Evolutionary conservation across 2,113 vertebrate genomes (phyloP).

Genomic region (Tachuris rubrigastra): DNA sequence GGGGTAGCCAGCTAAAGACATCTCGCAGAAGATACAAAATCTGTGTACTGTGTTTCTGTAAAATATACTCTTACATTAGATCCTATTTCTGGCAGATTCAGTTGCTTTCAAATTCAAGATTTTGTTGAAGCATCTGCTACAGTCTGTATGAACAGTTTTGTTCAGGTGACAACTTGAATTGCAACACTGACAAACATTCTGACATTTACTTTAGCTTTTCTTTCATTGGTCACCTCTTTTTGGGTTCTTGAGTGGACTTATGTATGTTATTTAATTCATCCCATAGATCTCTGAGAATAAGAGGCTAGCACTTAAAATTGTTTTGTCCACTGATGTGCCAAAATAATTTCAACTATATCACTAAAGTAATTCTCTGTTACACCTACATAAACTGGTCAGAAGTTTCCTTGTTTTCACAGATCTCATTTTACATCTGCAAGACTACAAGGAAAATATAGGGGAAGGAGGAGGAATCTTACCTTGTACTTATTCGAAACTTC

Average conservation of each 20-base stretch:
- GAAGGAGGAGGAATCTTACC: slow-evolving; percentile 73
- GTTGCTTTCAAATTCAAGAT: background rate
- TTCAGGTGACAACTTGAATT: background rate
- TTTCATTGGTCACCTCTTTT: background rate
- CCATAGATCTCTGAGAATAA: background rate
- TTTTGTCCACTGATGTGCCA: background rate
- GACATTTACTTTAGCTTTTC: background rate
- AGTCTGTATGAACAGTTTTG: background rate
- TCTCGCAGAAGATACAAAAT: slow-evolving; percentile 88
- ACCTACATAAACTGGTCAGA: background rate
- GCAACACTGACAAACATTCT: background rate
- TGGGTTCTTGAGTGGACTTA: background rate
- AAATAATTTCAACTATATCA: background rate
- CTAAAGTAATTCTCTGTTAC: background rate
- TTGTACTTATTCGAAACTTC: slow-evolving; percentile 93
- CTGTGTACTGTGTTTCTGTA: slow-evolving; percentile 81
- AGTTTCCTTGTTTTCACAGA: background rate
- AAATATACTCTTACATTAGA: background rate
- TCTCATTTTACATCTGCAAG: background rate
- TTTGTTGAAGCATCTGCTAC: background rate
- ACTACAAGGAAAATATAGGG: background rate
- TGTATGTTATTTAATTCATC: background rate
- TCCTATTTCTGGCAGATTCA: background rate
- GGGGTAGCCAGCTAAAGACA: slow-evolving; percentile 89
- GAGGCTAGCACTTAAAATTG: background rate